phyloP scores from a whole-genome alignment of 2,797 vertebrate genomes.

The Hipposideros larvatus region DNA sequence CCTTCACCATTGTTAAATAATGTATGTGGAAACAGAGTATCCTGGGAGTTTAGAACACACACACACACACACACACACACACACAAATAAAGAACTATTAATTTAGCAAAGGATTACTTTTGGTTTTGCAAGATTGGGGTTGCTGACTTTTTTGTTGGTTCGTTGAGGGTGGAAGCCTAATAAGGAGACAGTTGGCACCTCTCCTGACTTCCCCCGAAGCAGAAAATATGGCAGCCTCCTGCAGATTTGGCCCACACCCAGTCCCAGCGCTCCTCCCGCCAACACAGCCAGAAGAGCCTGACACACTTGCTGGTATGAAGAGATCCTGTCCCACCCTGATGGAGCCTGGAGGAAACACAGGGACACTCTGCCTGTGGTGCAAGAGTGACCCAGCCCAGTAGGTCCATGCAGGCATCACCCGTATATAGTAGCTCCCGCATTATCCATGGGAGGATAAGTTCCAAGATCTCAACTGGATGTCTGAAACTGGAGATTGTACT shows the following conservation, averaged over 20 bases:
- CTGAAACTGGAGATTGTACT: neutral
- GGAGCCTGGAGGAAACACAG: neutral
- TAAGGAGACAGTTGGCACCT: neutral
- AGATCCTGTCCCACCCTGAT: neutral
- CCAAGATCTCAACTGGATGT: neutral
- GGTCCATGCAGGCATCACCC: rapidly evolving
- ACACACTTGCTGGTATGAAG: neutral
- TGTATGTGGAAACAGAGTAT: neutral
- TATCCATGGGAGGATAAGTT: neutral
- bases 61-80: neutral
- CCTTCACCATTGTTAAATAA: neutral
- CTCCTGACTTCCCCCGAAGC: neutral
- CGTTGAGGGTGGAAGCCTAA: neutral
- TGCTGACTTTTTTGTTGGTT: neutral
- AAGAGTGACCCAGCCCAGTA: rapidly evolving
- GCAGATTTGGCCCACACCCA: neutral
- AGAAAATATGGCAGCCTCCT: neutral
- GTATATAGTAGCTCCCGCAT: no score
- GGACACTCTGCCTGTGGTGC: neutral
- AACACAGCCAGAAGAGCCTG: neutral
- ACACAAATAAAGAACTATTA: neutral
- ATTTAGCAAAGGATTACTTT: neutral
- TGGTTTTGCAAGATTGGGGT: neutral
- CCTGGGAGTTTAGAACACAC: neutral
- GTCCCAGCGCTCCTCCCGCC: no score